Base-by-base conservation (phyloP, 2,888 invertebrate species). In the Agrotis ipsilon region DNA sequence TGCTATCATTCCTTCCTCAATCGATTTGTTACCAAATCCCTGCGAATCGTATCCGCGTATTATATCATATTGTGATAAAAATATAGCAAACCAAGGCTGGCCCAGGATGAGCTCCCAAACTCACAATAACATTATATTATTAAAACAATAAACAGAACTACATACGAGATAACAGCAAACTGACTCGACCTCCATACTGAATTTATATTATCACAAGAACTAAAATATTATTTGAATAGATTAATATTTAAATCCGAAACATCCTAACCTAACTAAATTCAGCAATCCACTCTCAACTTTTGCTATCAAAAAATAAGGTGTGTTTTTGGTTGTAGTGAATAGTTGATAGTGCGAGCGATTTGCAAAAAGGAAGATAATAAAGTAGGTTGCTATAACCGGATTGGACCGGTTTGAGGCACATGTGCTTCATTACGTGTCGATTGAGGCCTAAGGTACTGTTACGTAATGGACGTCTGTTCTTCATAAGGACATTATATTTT, bases 331-430 rank as follows among this genome's bases (percentile, higher is more conserved):
- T 76, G 71, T 3, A 14, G 14, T 7, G 6, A 43, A 66, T 60
- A 74, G 75, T 76, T 77, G 79, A 88, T 89, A 88, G 84, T 85
- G 84, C 74, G 84, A 87, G 84, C 90, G 89, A 91, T 93, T 93
- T 92, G 93, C 94, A 91, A 93, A 93, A 94, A 93, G 89, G 90
- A 91, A 89, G 93, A 94, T 94, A 94, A 88, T 89, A 89, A 94
- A 90, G 88, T 94, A 90, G 94, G 94, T 94, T 94, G 92, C 79
- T 86, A 61, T 68, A 89, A 87, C 92, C 86, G 81, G 93, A 84
- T 91, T 60, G 62, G 85, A 89, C 94, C 80, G 88, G 94, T 87
- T 92, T 61, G 58, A 69, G 75, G 75, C 82, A 84, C 74, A 76
- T 83, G 87, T 82, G 80, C 74, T 65, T 21, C 80, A 91, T 90